phyloP scores from a whole-genome alignment of 2,113 vertebrate genomes.

The Nibea albiflora region DNA sequence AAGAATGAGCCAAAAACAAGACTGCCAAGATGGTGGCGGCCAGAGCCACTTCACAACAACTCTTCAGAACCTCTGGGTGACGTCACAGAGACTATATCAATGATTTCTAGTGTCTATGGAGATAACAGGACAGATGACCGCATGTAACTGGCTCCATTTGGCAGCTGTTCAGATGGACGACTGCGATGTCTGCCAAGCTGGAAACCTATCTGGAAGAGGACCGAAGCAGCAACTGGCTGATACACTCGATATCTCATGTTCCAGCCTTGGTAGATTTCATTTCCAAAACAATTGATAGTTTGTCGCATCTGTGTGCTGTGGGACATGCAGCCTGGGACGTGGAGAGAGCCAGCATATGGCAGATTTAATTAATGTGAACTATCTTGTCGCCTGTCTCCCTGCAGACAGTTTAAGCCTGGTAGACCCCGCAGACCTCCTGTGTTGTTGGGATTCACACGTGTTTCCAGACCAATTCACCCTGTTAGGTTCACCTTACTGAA shows the following conservation, averaged over 20 bases:
- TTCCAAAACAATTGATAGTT: slow-evolving; percentile 71
- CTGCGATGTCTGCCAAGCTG: slow-evolving; percentile 32
- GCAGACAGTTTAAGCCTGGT: slow-evolving; percentile 51
- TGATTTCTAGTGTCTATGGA: too few species aligned
- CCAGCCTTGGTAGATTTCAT: slow-evolving; percentile 58
- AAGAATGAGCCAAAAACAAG: too few species aligned
- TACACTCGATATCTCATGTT: slow-evolving; percentile 52
- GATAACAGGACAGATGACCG: slow-evolving; percentile 31
- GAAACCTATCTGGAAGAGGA: slow-evolving; percentile 38
- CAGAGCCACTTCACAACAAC: too few species aligned
- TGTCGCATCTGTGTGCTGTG: slow-evolving; percentile 70
- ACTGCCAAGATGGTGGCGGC: too few species aligned
- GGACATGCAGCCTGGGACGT: slow-evolving; percentile 38
- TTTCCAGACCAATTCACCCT: slow-evolving; percentile 58
- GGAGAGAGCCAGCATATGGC: slow-evolving; percentile 69
- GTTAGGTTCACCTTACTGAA: slow-evolving; percentile 46
- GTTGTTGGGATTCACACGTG: slow-evolving; percentile 36
- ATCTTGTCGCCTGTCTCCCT: slow-evolving; percentile 47
- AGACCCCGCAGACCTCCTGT: slow-evolving; percentile 35
- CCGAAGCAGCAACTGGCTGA: slow-evolving; percentile 11
- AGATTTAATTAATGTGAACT: slow-evolving; percentile 74
- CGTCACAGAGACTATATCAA: too few species aligned
- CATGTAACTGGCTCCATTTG: slow-evolving; percentile 20
- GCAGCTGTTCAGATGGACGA: slow-evolving; percentile 14
- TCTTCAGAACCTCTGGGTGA: too few species aligned